Evolutionary conservation across 2,888 invertebrate genomes (phyloP).

Genomic region (Hirtodrosophila histrioides): DNA sequence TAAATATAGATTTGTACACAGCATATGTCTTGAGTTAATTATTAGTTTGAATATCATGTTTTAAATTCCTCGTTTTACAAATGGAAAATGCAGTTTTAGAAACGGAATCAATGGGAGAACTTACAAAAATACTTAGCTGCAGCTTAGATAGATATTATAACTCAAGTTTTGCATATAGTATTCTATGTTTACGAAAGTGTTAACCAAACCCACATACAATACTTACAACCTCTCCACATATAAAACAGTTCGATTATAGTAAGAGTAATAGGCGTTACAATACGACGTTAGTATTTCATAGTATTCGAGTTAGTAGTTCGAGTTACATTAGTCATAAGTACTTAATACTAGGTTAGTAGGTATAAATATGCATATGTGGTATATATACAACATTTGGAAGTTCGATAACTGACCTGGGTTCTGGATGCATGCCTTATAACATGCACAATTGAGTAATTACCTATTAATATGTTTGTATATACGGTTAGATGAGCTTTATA

Average conservation of each 20-base stretch:
- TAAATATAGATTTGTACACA: constrained; percentile 75
- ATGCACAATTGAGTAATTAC: constrained; percentile 64
- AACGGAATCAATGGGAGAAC: constrained; percentile 36
- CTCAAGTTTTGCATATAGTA: not conserved
- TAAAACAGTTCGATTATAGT: constrained; percentile 38
- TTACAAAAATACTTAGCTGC: constrained; percentile 47
- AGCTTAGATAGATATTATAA: constrained; percentile 8
- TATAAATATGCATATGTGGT: constrained; percentile 42
- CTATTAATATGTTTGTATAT: constrained; percentile 48
- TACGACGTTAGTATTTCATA: constrained; percentile 50
- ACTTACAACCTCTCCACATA: constrained; percentile 54
- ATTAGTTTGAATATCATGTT: constrained; percentile 46
- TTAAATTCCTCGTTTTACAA: constrained; percentile 66
- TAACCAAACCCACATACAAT: constrained; percentile 30
- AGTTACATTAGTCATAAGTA: constrained; percentile 57
- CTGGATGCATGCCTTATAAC: constrained; percentile 68
- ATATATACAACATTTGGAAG: constrained; percentile 68
- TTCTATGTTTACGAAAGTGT: not conserved
- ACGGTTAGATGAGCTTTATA: constrained; percentile 63
- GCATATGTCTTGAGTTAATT: constrained; percentile 58
- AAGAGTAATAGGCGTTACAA: constrained; percentile 41
- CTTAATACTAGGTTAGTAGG: constrained; percentile 54
- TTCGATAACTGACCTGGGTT: constrained; percentile 79
- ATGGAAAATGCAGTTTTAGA: constrained; percentile 38
- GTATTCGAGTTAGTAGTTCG: constrained; percentile 58